Evolutionary conservation across 2,113 vertebrate genomes (phyloP).

Genomic region (Heterotis niloticus): DNA sequence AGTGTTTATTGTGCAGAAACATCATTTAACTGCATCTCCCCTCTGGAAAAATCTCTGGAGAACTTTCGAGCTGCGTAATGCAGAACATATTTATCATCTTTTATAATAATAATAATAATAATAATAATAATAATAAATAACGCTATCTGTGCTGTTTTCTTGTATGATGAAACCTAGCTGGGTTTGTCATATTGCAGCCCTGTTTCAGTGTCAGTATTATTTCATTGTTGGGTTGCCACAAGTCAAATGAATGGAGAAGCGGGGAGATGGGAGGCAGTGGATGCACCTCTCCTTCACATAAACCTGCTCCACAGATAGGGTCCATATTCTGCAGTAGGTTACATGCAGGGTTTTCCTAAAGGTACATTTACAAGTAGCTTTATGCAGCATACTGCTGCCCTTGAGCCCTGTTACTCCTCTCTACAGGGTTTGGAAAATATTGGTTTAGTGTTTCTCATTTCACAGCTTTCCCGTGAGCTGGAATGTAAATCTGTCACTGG

Average conservation of each 20-base stretch:
- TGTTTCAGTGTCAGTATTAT: neutral
- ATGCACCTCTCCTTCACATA: conserved; percentile 24
- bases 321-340: conserved; percentile 24
- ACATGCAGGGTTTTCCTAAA: conserved; percentile 39
- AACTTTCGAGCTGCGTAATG: too few species aligned
- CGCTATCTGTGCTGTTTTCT: too few species aligned
- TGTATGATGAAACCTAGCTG: too few species aligned
- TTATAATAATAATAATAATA: too few species aligned
- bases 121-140: too few species aligned
- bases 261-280: neutral
- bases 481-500: conserved; percentile 59
- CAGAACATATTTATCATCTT: too few species aligned
- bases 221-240: too few species aligned
- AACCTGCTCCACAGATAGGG: conserved; percentile 31
- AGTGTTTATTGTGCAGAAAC: conserved; percentile 45
- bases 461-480: conserved; percentile 43
- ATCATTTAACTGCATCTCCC: conserved; percentile 60
- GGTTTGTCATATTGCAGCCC: neutral
- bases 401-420: conserved; percentile 51
- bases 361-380: conserved; percentile 35
- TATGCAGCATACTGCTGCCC: conserved; percentile 35
- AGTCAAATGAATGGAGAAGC: neutral
- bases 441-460: conserved; percentile 55
- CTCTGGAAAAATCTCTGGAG: too few species aligned
- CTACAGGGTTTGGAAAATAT: conserved; percentile 51